Base-by-base conservation (phyloP, 92 coral and sea anemone species). In the Zoanthus sansibaricus region DNA sequence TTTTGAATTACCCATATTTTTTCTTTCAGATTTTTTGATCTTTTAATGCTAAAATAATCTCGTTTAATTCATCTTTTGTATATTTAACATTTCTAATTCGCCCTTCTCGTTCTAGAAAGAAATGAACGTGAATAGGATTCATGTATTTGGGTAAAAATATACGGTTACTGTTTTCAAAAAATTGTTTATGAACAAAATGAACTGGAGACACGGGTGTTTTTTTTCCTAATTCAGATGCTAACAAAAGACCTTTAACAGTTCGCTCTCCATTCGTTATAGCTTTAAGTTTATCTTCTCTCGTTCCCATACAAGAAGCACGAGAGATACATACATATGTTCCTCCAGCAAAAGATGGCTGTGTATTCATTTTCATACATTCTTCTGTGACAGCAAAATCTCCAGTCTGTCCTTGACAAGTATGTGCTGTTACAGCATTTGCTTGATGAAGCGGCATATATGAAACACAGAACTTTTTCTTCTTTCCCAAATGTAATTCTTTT, bases 321-420 rank as follows among this genome's bases (percentile, higher is more conserved):
- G 64, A 56, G 3, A 56, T 56, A n/a, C 64, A 56, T 4, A 56
- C 64, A n/a, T 56, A 56, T n/a, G 64, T 56, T 12, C 64, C 64
- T 56, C 64, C 64, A 5, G 64, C 64, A 12, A 56, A 56, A 56
- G 64, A 56, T 4, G 64, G 16, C 3, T 13, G 14, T 5, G 64
- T n/a, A 12, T 56, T 56, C 64, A 56, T 56, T 0, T 4, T 71
- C n/a, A 71, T 33, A 25, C 75, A 71, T 9, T 71, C 46, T 10
- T 71, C 45, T 1, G 75, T 71, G n/a, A 71, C 33, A 9, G 75
- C 75, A 71, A 71, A 71, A 71, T 71, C 46, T 33, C 75, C 75
- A 4, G 75, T 71, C 15, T 71, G 75, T 13, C 75, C 75, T 44
- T 71, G 75, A 14, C 46, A 33, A 8, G 46, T 13, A 15, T 71